Evolutionary conservation across 2,113 vertebrate species (phyloP), one percentile per base, ranked within the genome.

Genomic region (Paramisgurnus dabryanus): DNA sequence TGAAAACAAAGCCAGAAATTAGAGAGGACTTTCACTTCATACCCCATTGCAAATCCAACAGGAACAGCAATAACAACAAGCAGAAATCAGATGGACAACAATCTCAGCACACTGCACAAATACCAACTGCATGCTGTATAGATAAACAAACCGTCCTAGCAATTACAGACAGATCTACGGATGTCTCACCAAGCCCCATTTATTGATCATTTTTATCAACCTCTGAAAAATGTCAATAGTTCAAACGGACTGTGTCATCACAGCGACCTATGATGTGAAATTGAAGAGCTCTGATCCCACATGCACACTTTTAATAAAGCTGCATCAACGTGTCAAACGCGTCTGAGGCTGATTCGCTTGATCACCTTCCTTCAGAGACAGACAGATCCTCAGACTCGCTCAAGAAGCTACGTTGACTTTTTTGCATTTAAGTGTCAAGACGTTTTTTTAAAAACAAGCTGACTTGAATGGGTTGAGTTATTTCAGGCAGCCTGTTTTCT

Each of bases 381-480:
- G 74, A 70, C 50, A 45, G 69, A 82, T 85, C 86, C 72, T 76
- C 88, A 81, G 86, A 86, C 69, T 70, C 80, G 75, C 76, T 80
- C 81, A 83, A 78, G 88, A 82, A 88, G 87, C 80, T 88, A 88
- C 90, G 86, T 84, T 84, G 84, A 85, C 81, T 86, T 76, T 71
- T 85, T 58, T 84, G 81, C 85, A 85, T 78, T 80, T 75, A 88
- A 81, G 86, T 86, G 85, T 87, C 86, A 88, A 86, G 84, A 72
- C 87, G n/a, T 87, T 89, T 86, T 85, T 83, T 90, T 87, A 89
- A 90, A 89, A 90, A 90, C 90, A 87, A 90, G 87, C 87, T 83
- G 82, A 80, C 82, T 90, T 85, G 89, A 87, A 87, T 89, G 89
- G 83, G 82, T 86, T 91, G 87, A 89, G 89, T 90, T 90, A 87